Evolutionary conservation across 2,888 invertebrate genomes (phyloP).

Genomic region (Ennomos erosarius): DNA sequence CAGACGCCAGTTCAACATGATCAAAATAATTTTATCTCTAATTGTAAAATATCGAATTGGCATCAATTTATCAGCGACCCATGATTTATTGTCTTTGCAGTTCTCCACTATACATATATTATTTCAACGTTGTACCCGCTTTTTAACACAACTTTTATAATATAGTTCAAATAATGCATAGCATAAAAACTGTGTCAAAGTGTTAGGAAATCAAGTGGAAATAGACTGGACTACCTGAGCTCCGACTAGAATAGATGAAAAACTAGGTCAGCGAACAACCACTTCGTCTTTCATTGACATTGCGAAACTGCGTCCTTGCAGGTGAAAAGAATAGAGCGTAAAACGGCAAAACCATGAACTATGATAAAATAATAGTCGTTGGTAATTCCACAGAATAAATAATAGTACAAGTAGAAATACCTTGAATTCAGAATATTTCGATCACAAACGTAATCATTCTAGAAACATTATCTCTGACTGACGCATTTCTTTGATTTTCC

Average conservation of each 20-base stretch:
- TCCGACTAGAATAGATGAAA: slow-evolving; percentile 52
- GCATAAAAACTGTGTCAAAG: slow-evolving; percentile 60
- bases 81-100: slow-evolving; percentile 4
- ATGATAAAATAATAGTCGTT: no score
- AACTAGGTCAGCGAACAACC: slow-evolving; percentile 52
- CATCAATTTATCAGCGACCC: background rate
- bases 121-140: background rate
- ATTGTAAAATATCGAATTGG: slow-evolving; percentile 17
- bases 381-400: no score
- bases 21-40: slow-evolving; percentile 7
- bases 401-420: background rate
- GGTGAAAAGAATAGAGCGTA: background rate
- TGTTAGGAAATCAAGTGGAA: slow-evolving; percentile 65
- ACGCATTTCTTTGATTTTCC: slow-evolving; percentile 26
- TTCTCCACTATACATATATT: slow-evolving; percentile 2
- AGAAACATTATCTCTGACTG: slow-evolving; percentile 21
- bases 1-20: background rate
- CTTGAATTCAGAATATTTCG: slow-evolving; percentile 5
- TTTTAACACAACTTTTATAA: slow-evolving; percentile 10
- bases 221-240: slow-evolving; percentile 63
- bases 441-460: slow-evolving; percentile 10
- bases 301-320: slow-evolving; percentile 29
- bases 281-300: slow-evolving; percentile 38
- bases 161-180: slow-evolving; percentile 27
- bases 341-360: no score